Conservation (phyloP, 1,140 invertebrate species). For the Drosophila melanica region DNA sequence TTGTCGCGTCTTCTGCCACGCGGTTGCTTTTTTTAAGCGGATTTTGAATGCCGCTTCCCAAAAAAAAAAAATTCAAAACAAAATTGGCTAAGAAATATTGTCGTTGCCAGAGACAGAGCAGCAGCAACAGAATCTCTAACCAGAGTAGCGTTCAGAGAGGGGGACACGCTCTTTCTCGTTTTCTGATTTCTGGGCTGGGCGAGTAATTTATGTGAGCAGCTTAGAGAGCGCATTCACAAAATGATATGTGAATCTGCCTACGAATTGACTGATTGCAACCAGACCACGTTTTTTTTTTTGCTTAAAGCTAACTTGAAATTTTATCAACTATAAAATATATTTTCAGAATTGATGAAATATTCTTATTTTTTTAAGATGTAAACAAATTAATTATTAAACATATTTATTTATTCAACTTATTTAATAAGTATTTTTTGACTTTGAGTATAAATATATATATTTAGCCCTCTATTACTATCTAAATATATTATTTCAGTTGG, state of each 20-base stretch:
- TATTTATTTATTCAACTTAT: too few species aligned
- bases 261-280: constrained; percentile 15
- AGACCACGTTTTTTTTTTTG: neutral
- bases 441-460: neutral
- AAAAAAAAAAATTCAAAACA: constrained; percentile 35
- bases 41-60: constrained; percentile 58
- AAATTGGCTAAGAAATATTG: constrained; percentile 67
- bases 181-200: constrained; percentile 26
- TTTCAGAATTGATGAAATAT: too few species aligned
- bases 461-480: constrained; percentile 18
- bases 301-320: too few species aligned
- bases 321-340: too few species aligned
- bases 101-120: constrained; percentile 7
- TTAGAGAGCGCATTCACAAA: constrained; percentile 44
- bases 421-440: too few species aligned
- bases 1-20: constrained; percentile 44
- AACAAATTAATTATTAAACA: too few species aligned
- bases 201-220: constrained; percentile 74
- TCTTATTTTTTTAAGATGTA: too few species aligned
- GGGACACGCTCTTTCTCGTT: constrained; percentile 7
- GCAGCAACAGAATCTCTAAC: constrained; percentile 8
- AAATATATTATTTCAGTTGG: constrained; percentile 34
- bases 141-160: neutral
- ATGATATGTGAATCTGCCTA: constrained; percentile 37
- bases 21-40: constrained; percentile 69